Percentiles rank a stretch among this genome's conserved stretches.
These are phyloP conservation scores for Alligator mississippiensis DNA, from an alignment of 2,113 vertebrate genomes.

Conservation along the genomic window DNA sequence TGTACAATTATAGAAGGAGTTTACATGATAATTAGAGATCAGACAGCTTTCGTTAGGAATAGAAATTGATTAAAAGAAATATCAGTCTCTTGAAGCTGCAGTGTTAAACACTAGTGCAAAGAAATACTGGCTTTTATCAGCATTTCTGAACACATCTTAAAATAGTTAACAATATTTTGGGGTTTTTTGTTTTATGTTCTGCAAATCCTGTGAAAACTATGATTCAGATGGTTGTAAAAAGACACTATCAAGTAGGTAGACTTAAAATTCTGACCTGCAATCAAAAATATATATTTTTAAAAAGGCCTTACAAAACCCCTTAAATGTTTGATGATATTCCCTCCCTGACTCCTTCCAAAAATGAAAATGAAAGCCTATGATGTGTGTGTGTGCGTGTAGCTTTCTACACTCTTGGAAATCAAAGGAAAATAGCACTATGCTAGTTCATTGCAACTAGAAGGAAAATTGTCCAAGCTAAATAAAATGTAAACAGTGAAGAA, in stretches of 20 bases:
- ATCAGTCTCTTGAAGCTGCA: not conserved
- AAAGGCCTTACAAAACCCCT: not conserved
- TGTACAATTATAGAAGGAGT: not conserved
- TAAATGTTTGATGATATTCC: not conserved
- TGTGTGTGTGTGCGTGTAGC: too few species aligned
- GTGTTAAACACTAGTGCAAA: not conserved
- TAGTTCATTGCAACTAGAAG: not conserved
- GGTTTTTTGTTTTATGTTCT: not conserved
- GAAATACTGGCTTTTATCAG: not conserved
- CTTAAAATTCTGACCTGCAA: not conserved
- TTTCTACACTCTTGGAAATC: not conserved
- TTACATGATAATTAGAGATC: not conserved
- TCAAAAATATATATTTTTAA: not conserved
- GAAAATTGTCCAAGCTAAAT: not conserved
- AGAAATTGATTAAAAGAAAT: conserved; percentile 1
- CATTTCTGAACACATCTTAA: not conserved
- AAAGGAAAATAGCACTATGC: not conserved
- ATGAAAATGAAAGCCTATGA: not conserved
- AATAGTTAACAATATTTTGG: not conserved
- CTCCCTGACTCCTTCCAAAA: not conserved
- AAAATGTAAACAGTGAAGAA: not conserved
- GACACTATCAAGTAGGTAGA: not conserved
- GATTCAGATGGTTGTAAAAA: not conserved
- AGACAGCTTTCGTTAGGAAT: not conserved
- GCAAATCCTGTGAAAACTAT: not conserved